Evolutionary conservation across 2,113 vertebrate genomes (phyloP).

Genomic region (Colinus virginianus): DNA sequence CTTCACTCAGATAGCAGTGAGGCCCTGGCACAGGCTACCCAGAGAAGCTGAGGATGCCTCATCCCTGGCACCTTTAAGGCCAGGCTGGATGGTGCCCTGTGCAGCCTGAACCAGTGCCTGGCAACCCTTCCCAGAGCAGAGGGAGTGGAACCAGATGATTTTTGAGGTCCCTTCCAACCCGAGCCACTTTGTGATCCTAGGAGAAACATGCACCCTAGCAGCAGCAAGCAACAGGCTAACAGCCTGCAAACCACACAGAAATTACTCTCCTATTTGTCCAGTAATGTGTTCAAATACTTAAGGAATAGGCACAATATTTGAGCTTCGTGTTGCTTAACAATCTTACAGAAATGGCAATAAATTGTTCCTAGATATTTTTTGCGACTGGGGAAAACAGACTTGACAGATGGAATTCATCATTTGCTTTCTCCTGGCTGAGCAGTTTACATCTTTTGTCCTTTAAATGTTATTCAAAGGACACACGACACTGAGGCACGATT

Average conservation of each 20-base stretch:
- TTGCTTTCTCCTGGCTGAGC: conserved; percentile 52
- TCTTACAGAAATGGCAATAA: conserved; percentile 45
- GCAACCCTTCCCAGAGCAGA: too few species aligned
- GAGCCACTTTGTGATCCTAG: too few species aligned
- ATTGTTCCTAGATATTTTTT: conserved; percentile 64
- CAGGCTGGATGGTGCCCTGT: too few species aligned
- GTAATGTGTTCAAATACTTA: conserved; percentile 25
- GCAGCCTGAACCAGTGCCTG: too few species aligned
- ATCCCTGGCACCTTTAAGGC: too few species aligned
- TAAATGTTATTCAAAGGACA: background rate
- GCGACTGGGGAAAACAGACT: conserved; percentile 33
- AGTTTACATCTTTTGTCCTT: background rate
- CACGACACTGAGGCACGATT: background rate
- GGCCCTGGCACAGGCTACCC: too few species aligned
- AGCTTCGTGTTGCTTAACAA: conserved; percentile 66
- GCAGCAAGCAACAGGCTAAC: background rate
- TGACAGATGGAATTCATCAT: conserved; percentile 60
- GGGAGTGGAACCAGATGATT: too few species aligned
- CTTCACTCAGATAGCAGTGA: too few species aligned
- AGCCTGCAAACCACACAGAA: conserved; percentile 14
- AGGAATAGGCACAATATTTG: conserved; percentile 61
- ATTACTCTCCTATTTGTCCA: background rate
- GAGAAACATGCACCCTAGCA: background rate
- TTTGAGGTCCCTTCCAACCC: too few species aligned
- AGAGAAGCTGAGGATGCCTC: too few species aligned